Conservation (phyloP, 2,888 invertebrate species). For the Pycnomerus fuliginosus region DNA sequence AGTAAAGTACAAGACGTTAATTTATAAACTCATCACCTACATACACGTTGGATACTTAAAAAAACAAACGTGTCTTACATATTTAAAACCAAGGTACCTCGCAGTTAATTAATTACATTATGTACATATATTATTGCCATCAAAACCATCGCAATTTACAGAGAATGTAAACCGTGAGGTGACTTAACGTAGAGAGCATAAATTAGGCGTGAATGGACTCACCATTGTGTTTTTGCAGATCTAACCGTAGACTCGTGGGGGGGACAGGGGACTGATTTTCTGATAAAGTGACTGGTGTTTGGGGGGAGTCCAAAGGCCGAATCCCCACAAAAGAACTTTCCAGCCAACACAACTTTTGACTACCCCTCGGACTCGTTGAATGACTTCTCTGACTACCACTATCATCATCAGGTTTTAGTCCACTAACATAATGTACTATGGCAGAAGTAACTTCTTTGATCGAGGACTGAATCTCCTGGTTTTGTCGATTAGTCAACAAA, state of each 20-base stretch:
- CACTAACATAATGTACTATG: constrained; percentile 86
- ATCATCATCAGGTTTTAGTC: constrained; percentile 59
- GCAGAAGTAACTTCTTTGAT: constrained; percentile 92
- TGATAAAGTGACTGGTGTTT: constrained; percentile 63
- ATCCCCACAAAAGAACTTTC: constrained; percentile 90
- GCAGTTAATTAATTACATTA: constrained; percentile 2
- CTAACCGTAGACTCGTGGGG: constrained; percentile 56
- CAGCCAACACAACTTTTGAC: constrained; percentile 80
- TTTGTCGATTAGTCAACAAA: constrained; percentile 56
- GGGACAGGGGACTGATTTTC: constrained; percentile 37
- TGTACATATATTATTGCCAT: neutral
- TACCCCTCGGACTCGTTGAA: constrained; percentile 58
- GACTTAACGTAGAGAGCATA: constrained; percentile 30
- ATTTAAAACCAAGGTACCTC: neutral
- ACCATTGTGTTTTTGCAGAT: constrained; percentile 54
- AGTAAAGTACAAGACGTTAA: no score
- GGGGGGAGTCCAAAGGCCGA: constrained; percentile 81
- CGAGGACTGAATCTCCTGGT: constrained; percentile 73
- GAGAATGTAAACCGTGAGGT: constrained; percentile 51
- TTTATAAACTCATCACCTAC: no score
- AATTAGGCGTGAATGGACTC: constrained; percentile 52
- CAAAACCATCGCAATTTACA: constrained; percentile 53
- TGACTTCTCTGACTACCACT: constrained; percentile 39
- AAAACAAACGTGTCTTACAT: no score
- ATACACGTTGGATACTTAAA: no score